A percentile compares a stretch with the other conserved stretches of the same genome.
phyloP scores from a whole-genome alignment of 2,797 vertebrate genomes.

The Amazonetta brasiliensis region DNA sequence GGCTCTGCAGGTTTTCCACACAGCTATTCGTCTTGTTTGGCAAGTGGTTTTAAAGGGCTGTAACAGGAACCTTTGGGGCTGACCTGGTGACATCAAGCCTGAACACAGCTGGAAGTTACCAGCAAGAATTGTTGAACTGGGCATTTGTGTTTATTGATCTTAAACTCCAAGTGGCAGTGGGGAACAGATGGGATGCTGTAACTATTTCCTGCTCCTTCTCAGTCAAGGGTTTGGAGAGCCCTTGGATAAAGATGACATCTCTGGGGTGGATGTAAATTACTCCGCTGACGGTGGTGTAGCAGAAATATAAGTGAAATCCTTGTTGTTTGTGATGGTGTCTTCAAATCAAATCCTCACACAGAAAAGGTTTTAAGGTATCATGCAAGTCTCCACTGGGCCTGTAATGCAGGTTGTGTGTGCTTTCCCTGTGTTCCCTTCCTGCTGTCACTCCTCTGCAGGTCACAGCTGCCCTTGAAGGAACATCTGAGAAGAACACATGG shows the following conservation, averaged over 20 bases:
- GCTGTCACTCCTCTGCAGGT: neutral
- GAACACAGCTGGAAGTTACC: neutral
- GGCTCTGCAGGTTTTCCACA: neutral
- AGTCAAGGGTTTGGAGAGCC: neutral
- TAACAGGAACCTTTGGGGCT: neutral
- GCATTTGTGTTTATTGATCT: neutral
- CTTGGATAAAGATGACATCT: neutral
- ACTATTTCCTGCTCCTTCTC: neutral
- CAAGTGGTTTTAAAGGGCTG: neutral
- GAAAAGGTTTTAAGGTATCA: neutral
- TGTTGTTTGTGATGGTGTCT: neutral
- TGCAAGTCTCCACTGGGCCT: neutral
- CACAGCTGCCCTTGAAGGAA: neutral
- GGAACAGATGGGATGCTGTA: neutral
- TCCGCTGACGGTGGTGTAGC: neutral
- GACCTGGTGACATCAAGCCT: neutral
- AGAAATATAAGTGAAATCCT: neutral
- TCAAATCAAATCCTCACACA: neutral
- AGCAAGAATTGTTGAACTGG: neutral
- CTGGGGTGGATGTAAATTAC: neutral
- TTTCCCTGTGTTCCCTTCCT: neutral
- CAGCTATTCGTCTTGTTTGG: slow-evolving; percentile 19
- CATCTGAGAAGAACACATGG: rapidly evolving
- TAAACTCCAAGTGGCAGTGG: neutral
- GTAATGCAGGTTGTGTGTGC: neutral